Evolutionary conservation across 2,888 invertebrate genomes (phyloP).

Genomic region (Microctonus aethiopoides): DNA sequence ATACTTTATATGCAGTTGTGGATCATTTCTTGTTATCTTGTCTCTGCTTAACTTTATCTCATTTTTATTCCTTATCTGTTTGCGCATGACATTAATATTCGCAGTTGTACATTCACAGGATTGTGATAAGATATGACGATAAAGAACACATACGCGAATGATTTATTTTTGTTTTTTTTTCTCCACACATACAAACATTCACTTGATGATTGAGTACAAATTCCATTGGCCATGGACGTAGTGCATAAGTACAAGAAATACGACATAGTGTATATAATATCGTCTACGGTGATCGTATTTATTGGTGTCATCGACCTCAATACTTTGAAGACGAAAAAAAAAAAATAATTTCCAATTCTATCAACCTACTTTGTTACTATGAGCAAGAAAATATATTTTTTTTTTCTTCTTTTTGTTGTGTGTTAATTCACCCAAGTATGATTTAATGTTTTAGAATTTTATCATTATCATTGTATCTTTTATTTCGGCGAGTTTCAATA

Average conservation of each 20-base stretch:
- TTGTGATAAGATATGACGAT: constrained; percentile 50
- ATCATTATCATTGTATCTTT: not conserved
- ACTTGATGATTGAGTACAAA: constrained; percentile 3
- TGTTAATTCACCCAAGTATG: not conserved
- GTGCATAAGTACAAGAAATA: not conserved
- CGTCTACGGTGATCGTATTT: not conserved
- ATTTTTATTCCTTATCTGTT: constrained; percentile 48
- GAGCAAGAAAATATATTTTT: not conserved
- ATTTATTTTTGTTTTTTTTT: not conserved
- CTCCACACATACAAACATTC: not conserved
- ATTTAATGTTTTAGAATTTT: not conserved
- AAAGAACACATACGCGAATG: not conserved
- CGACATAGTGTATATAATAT: not conserved
- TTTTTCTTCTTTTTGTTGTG: not conserved
- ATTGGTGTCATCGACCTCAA: not conserved
- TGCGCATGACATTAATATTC: constrained; percentile 50
- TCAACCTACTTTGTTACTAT: not conserved
- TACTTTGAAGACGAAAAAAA: not conserved
- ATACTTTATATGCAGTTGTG: not conserved
- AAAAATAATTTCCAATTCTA: not conserved
- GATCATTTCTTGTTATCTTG: constrained; percentile 27
- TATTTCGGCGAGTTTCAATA: not conserved
- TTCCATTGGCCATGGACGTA: constrained; percentile 2
- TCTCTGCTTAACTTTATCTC: constrained; percentile 44
- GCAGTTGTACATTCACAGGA: constrained; percentile 28